These are phyloP conservation scores for Euphysa ruthae DNA, from an alignment of 30 jellyfish, hydroid and myxozoan species.

Conservation along the genomic window DNA sequence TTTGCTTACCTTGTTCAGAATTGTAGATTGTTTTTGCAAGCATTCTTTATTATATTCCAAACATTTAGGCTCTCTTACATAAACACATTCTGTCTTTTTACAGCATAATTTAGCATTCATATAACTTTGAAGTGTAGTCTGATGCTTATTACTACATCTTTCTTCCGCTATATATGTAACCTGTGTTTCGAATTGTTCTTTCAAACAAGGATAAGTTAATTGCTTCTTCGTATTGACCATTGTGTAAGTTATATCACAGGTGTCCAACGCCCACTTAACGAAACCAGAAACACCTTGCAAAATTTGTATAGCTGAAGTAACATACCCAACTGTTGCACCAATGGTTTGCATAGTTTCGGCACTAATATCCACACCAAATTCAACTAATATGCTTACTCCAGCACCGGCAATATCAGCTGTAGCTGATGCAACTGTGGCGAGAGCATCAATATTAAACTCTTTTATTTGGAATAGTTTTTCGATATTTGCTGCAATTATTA, in stretches of 20 bases:
- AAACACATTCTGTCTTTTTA: slow-evolving; percentile 47
- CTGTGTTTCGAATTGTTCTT: slow-evolving; percentile 37
- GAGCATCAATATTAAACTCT: slow-evolving; percentile 58
- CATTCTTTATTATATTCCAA: slow-evolving; percentile 43
- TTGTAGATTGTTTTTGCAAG: slow-evolving; percentile 2
- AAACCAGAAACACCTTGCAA: slow-evolving; percentile 63
- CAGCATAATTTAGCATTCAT: slow-evolving; percentile 59
- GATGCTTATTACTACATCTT: slow-evolving; percentile 28
- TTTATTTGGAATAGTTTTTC: slow-evolving; percentile 49
- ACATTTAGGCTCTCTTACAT: slow-evolving; percentile 40
- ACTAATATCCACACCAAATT: slow-evolving; percentile 59
- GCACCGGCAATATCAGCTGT: slow-evolving; percentile 37
- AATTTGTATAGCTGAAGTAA: slow-evolving; percentile 45
- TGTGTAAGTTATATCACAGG: slow-evolving; percentile 71
- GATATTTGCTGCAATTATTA: slow-evolving; percentile 38
- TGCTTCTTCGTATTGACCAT: slow-evolving; percentile 28
- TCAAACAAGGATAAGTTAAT: slow-evolving; percentile 44
- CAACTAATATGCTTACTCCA: slow-evolving; percentile 25
- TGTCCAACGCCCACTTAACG: slow-evolving; percentile 69
- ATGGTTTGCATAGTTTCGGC: slow-evolving; percentile 30
- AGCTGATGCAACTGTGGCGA: slow-evolving; percentile 39
- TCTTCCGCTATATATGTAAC: slow-evolving; percentile 37
- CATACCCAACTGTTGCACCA: slow-evolving; percentile 8
- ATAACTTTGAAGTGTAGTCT: slow-evolving; percentile 38
- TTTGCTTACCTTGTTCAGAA: too few relatives aligned